A percentile compares a stretch with the other conserved stretches of the same genome.
Evolutionary conservation across 2,113 vertebrate species (phyloP).

Genomic region (human): DNA sequence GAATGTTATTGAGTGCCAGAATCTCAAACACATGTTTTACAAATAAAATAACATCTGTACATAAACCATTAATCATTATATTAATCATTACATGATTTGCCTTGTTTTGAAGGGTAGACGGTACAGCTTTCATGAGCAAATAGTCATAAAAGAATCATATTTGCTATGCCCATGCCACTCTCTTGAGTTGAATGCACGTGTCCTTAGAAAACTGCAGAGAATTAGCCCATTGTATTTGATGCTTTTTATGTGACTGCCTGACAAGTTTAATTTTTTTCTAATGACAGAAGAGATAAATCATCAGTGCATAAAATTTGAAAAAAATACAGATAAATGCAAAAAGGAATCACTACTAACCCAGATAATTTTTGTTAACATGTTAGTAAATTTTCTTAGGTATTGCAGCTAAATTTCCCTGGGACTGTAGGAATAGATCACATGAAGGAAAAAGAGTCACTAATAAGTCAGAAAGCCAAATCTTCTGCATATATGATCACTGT

Average conservation of each 20-base stretch:
- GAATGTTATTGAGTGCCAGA: neutral
- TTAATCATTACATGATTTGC: neutral
- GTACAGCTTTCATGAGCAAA: neutral
- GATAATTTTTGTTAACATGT: neutral
- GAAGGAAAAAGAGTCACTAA: constrained; percentile 1
- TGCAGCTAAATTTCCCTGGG: constrained; percentile 14
- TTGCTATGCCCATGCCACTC: neutral
- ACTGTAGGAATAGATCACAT: neutral
- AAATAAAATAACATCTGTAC: neutral
- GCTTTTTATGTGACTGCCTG: constrained; percentile 16
- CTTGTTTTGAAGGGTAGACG: neutral
- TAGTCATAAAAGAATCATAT: neutral
- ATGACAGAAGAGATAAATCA: neutral
- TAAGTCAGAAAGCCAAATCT: constrained; percentile 14
- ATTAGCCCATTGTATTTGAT: neutral
- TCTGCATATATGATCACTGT: neutral
- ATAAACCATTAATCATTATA: neutral
- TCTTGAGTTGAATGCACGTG: neutral
- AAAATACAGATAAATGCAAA: neutral
- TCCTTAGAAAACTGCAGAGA: neutral
- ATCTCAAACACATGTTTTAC: neutral
- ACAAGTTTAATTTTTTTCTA: neutral
- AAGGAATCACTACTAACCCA: neutral
- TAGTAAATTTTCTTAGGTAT: neutral
- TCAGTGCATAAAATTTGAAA: neutral